Conservation (phyloP, 2,888 invertebrate species). For the Ganaspis brasiliensis region DNA sequence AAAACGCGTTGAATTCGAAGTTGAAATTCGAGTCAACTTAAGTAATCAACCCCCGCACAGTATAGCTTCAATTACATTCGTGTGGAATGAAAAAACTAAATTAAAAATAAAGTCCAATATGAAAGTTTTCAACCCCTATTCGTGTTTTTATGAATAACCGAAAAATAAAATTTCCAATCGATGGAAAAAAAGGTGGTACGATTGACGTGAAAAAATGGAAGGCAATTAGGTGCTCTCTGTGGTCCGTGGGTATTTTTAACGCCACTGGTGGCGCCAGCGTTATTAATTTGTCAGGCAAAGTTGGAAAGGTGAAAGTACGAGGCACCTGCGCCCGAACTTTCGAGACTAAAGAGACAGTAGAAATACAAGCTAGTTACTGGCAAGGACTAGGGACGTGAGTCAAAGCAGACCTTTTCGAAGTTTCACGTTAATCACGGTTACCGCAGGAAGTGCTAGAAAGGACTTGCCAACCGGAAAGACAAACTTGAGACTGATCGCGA, state of each 20-base stretch:
- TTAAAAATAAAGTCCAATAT: too few species aligned
- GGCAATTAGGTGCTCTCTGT: constrained; percentile 20
- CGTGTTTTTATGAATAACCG: too few species aligned
- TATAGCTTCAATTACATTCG: too few species aligned
- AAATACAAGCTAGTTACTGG: constrained; percentile 2
- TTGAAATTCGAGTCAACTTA: too few species aligned
- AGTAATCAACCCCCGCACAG: too few species aligned
- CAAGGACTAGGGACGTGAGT: background rate
- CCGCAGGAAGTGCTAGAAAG: constrained; percentile 28
- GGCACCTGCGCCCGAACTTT: constrained; percentile 9
- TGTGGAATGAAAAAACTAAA: too few species aligned
- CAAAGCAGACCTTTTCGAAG: constrained; percentile 6
- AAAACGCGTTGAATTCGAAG: too few species aligned
- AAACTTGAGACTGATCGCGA: constrained; percentile 35
- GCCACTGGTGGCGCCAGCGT: background rate
- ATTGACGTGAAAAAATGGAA: background rate
- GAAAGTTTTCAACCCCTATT: too few species aligned
- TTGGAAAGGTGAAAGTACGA: constrained; percentile 7
- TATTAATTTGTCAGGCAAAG: constrained; percentile 7
- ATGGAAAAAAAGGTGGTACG: too few species aligned
- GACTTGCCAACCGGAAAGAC: constrained; percentile 29
- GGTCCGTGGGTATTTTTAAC: background rate
- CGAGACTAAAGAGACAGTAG: background rate
- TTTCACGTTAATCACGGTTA: constrained; percentile 32
- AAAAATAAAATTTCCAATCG: too few species aligned